A percentile compares a stretch with the other conserved stretches of the same genome.
Evolutionary conservation across 2,888 invertebrate species (phyloP).

Genomic region (Serrognathus titanus): DNA sequence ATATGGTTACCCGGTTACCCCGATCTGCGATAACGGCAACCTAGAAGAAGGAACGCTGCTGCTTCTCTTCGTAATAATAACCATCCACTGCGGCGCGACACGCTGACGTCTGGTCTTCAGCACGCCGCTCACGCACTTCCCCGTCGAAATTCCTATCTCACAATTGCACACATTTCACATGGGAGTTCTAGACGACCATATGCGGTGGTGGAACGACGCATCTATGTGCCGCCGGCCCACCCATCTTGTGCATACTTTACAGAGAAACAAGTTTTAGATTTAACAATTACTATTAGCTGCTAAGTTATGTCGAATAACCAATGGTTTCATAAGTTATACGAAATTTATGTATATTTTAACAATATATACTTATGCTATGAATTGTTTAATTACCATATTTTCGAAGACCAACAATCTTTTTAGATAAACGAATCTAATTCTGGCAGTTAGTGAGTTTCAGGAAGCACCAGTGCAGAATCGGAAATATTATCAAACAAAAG

Average conservation of each 20-base stretch:
- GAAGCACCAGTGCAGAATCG: too few relatives aligned
- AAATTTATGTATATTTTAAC: too few relatives aligned
- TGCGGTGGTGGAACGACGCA: neutral
- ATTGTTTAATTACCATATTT: too few relatives aligned
- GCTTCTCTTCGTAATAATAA: neutral
- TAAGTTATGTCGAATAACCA: too few relatives aligned
- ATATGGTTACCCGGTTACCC: slow-evolving; percentile 37
- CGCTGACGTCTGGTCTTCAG: slow-evolving; percentile 1
- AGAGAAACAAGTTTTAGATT: neutral
- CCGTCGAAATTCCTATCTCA: neutral
- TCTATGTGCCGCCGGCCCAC: neutral
- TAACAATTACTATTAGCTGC: neutral
- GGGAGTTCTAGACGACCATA: neutral
- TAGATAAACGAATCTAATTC: too few relatives aligned
- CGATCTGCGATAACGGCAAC: slow-evolving; percentile 27
- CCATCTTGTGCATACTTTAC: neutral
- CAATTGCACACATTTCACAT: neutral
- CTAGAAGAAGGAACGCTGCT: neutral
- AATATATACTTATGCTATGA: too few relatives aligned
- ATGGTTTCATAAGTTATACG: too few relatives aligned
- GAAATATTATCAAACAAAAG: too few relatives aligned
- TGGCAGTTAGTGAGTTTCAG: too few relatives aligned
- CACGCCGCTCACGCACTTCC: neutral
- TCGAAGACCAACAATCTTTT: too few relatives aligned
- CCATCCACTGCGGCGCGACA: neutral